A percentile compares a stretch with the other conserved stretches of the same genome.
Conservation (phyloP, 1,140 invertebrate genomes). For the Bursaphelenchus mucronatus region DNA sequence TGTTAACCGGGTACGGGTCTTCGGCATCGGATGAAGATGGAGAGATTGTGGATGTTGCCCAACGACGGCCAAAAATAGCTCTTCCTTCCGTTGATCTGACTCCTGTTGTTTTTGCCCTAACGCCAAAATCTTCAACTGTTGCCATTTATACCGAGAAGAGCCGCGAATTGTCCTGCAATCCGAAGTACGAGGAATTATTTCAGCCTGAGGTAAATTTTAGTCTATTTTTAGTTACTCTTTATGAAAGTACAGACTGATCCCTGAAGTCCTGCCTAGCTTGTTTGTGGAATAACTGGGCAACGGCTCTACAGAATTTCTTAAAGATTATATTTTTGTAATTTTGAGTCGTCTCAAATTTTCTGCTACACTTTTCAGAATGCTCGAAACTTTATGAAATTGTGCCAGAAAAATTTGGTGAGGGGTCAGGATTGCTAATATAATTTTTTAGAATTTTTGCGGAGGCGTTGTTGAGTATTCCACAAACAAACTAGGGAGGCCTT, state of each 20-base stretch:
- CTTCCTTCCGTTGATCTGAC: slow-evolving; percentile 27
- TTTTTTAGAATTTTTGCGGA: slow-evolving; percentile 5
- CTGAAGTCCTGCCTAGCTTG: no score
- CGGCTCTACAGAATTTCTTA: no score
- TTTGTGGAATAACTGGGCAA: no score
- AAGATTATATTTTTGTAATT: no score
- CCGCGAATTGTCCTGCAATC: slow-evolving; percentile 81
- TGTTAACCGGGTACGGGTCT: slow-evolving; percentile 13
- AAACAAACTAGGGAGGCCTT: no score
- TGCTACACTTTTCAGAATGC: no score
- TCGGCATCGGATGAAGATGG: slow-evolving; percentile 19
- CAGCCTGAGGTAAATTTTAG: slow-evolving; percentile 70
- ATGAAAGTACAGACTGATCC: no score
- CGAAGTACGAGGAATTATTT: slow-evolving; percentile 90
- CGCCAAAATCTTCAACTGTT: slow-evolving; percentile 25
- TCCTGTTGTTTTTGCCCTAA: slow-evolving; percentile 30
- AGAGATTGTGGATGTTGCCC: slow-evolving; percentile 9
- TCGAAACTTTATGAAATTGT: no score
- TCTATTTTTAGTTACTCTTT: slow-evolving; percentile 20
- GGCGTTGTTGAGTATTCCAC: neutral
- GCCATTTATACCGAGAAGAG: slow-evolving; percentile 69
- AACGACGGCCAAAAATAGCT: neutral
- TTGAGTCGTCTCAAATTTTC: no score
- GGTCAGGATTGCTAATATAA: slow-evolving; percentile 12
- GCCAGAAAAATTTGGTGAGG: no score